Percentiles rank a stretch among this genome's conserved stretches.
Conservation (phyloP, 2,797 vertebrate genomes). For the Pampus argenteus region DNA sequence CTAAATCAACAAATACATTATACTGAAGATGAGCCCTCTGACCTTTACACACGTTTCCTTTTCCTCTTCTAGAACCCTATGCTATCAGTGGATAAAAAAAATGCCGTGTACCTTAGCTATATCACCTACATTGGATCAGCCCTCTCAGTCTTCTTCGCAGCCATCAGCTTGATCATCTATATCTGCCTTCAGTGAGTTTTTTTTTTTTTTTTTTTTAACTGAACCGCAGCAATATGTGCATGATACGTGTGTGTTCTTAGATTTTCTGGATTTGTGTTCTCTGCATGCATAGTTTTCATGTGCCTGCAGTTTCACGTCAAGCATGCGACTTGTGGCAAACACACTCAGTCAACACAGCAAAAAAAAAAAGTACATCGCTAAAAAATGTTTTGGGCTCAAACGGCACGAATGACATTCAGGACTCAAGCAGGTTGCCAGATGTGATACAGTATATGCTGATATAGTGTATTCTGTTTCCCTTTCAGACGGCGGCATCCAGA, state of each 20-base stretch:
- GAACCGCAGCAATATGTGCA: not conserved
- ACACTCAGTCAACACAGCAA: no score
- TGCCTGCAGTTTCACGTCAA: no score
- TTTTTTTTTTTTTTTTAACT: not conserved
- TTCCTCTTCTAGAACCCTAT: constrained; percentile 66
- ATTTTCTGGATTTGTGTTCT: not conserved
- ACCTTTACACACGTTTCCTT: not conserved
- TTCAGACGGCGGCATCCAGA: constrained; percentile 72
- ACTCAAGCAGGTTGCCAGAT: no score
- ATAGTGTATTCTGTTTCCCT: not conserved
- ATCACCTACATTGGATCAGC: constrained; percentile 79
- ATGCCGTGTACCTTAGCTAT: constrained; percentile 62
- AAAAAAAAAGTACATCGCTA: no score
- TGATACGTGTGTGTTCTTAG: not conserved
- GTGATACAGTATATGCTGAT: not conserved
- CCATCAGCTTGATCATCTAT: constrained; percentile 73
- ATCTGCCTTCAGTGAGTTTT: constrained; percentile 73
- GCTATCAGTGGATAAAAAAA: constrained; percentile 31
- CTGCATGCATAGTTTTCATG: no score
- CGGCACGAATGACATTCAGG: no score
- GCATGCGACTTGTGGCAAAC: no score
- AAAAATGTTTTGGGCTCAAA: no score
- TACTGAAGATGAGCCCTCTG: not conserved
- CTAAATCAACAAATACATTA: not conserved
- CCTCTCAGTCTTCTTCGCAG: constrained; percentile 74